Conservation (phyloP, 2,888 invertebrate genomes). For the Chrysomela aeneicollis region DNA sequence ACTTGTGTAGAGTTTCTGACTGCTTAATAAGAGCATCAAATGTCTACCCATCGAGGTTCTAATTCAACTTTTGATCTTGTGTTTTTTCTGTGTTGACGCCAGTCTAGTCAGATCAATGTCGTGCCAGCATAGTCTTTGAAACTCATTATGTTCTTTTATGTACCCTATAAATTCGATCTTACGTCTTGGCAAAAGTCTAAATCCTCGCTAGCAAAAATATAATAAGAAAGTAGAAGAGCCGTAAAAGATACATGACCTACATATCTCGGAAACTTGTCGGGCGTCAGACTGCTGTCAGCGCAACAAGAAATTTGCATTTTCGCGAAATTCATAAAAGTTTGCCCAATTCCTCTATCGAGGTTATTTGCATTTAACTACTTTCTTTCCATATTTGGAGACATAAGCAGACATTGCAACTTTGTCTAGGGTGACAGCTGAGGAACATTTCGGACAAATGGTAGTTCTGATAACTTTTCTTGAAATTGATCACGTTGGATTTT, state of each 20-base stretch:
- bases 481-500: no score
- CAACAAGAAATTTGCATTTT: slow-evolving; percentile 40
- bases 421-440: background rate
- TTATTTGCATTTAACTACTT: slow-evolving; percentile 26
- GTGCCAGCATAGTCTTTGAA: no score
- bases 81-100: no score
- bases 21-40: no score
- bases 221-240: background rate
- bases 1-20: no score
- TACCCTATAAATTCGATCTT: background rate
- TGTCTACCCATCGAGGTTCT: no score
- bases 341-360: slow-evolving; percentile 24
- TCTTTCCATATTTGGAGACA: background rate
- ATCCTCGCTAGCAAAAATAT: background rate
- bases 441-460: no score
- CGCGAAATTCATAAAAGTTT: slow-evolving; percentile 35
- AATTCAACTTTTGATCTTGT: no score
- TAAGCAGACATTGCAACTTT: background rate
- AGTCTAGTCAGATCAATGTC: no score
- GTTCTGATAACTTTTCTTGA: no score
- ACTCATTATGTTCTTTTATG: no score
- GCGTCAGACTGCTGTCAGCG: slow-evolving; percentile 36
- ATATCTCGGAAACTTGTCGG: slow-evolving; percentile 38
- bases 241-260: slow-evolving; percentile 35
- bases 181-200: background rate